These are phyloP conservation scores for Homarus americanus DNA, from an alignment of 1,140 invertebrate species.

Conservation along the genomic window DNA sequence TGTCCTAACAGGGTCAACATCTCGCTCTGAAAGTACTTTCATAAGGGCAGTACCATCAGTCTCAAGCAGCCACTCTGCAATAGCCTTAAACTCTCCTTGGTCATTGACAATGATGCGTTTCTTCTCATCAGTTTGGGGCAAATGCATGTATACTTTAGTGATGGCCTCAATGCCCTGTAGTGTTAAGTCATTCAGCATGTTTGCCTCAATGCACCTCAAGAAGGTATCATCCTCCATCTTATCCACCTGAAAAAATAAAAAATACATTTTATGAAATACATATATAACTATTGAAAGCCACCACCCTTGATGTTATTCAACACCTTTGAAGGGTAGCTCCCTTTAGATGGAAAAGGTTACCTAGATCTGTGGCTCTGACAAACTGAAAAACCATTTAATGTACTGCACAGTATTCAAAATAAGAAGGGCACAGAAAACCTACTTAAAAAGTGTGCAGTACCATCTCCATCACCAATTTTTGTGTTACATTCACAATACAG, in stretches of 20 bases:
- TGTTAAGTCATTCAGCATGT: conserved; percentile 99
- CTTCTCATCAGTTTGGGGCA: conserved; percentile 98
- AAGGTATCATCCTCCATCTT: conserved; percentile 99
- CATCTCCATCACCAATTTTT: too few species aligned
- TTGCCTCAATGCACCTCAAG: conserved; percentile 97
- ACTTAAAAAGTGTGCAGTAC: too few species aligned
- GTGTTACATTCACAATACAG: too few species aligned
- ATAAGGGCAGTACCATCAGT: conserved; percentile 99
- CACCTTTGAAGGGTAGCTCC: too few species aligned
- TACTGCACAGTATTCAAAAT: too few species aligned
- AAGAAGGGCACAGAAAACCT: too few species aligned
- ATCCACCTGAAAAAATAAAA: conserved; percentile 82
- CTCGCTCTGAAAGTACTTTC: conserved; percentile 93
- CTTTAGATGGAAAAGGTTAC: too few species aligned
- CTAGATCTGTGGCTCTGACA: too few species aligned
- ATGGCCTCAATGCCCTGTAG: conserved; percentile 88
- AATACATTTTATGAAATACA: too few species aligned
- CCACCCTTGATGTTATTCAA: too few species aligned
- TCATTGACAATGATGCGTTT: conserved; percentile 99
- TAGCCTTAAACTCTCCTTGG: conserved; percentile 98
- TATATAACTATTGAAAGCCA: too few species aligned
- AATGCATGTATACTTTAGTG: conserved; percentile 97
- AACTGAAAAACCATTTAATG: too few species aligned
- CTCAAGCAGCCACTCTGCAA: conserved; percentile 99
- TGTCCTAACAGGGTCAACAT: conserved; percentile 97